These are phyloP conservation scores for Clupea harengus DNA, from an alignment of 2,113 vertebrate genomes.

Conservation along the genomic window DNA sequence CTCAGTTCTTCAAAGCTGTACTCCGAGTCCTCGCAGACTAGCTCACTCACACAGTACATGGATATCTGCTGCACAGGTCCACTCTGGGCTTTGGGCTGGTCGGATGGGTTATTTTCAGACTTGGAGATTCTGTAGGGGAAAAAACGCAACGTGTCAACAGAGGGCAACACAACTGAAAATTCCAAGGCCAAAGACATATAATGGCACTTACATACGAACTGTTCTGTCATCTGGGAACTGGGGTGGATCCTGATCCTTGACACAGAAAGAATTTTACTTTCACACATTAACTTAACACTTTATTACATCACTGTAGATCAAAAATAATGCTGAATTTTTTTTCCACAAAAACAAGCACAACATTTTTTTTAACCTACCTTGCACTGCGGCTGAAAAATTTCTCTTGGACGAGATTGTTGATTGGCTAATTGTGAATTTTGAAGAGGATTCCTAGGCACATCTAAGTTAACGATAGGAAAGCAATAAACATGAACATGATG, in stretches of 20 bases:
- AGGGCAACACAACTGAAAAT: background rate
- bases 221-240: slow-evolving; percentile 41
- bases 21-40: slow-evolving; percentile 74
- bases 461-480: slow-evolving; percentile 27
- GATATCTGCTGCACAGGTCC: slow-evolving; percentile 48
- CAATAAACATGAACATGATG: background rate
- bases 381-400: slow-evolving; percentile 24
- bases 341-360: background rate
- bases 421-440: slow-evolving; percentile 69
- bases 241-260: slow-evolving; percentile 43
- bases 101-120: slow-evolving; percentile 53
- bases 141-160: background rate
- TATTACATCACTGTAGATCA: background rate
- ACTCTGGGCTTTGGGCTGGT: background rate
- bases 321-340: background rate
- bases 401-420: slow-evolving; percentile 59
- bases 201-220: slow-evolving; percentile 52
- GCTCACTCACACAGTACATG: slow-evolving; percentile 72
- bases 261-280: background rate
- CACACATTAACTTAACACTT: background rate
- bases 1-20: slow-evolving; percentile 83
- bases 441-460: slow-evolving; percentile 57
- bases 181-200: background rate
- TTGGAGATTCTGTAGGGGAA: slow-evolving; percentile 62
- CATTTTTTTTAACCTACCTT: slow-evolving; percentile 49